Base-by-base conservation (phyloP, 2,888 invertebrate genomes). In the Tipula unca region DNA sequence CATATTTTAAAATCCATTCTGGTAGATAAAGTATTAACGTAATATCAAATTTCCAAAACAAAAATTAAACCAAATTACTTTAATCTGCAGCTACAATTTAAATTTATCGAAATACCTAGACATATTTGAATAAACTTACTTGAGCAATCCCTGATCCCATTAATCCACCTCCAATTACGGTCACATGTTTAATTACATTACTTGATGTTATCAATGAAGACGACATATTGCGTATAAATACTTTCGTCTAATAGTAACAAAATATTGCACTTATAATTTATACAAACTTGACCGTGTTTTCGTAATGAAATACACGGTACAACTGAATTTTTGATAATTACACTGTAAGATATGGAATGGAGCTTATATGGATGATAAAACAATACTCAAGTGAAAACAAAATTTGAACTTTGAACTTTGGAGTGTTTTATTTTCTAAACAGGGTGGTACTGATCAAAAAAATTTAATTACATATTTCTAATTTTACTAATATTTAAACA, bases 91-190 rank as follows among this genome's bases (percentile, higher is more conserved):
- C 36, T 36, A 10, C 10, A 42, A 42, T 42, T 14, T 42, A n/a
- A 10, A 42, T 42, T 42, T 42, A 42, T 32, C 42, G 14, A 4
- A 42, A 42, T 42, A 42, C 6, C 42, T 14, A 4, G 14, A 42
- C 4, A 13, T 42, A 42, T 42, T 42, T 42, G 13, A 42, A 42
- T 42, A 6, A 42, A 88, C 88, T 90, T 92, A 96, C 96, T 94
- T 97, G 97, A 85, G 97, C 96, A 88, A 97, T 97, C 86, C 97
- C 97, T 85, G 96, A 94, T 6, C 32, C 32, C 32, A 32, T 32
- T 32, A 32, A 32, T 32, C 32, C 32, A 32, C 32, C 32, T 32
- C 32, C 97, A 87, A 97, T 94, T 20, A 97, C 93, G 5, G 96
- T 95, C 54, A 97, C 94, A 91, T 95, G 94, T 90, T 96, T 95